These are phyloP conservation scores for Arctia plantaginis DNA, from an alignment of 2,888 invertebrate species.

Conservation along the genomic window DNA sequence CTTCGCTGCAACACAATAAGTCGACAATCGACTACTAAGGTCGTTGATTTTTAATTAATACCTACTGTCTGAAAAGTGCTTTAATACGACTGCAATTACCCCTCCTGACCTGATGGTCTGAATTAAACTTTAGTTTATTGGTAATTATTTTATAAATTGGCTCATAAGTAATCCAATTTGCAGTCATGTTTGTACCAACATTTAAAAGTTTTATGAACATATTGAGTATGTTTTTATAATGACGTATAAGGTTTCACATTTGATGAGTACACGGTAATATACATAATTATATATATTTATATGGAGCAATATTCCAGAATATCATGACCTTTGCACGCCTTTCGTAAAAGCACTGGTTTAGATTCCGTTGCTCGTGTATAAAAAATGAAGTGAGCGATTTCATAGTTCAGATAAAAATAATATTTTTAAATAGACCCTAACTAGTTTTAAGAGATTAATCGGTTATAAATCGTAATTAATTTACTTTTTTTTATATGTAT, in stretches of 20 bases:
- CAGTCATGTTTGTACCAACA: not conserved
- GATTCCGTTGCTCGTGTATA: not conserved
- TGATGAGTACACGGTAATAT: not conserved
- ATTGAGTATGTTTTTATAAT: not conserved
- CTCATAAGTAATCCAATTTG: not conserved
- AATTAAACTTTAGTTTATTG: not conserved
- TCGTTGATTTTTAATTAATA: not conserved
- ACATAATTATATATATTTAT: not conserved
- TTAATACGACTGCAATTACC: too few species aligned
- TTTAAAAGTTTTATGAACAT: too few species aligned
- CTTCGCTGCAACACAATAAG: not conserved
- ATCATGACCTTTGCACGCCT: not conserved
- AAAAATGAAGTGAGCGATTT: not conserved
- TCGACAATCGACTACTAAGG: not conserved
- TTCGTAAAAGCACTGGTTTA: not conserved
- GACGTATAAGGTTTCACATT: not conserved
- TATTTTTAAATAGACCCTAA: not conserved
- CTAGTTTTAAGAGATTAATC: slow-evolving; percentile 17
- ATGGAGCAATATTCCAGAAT: not conserved
- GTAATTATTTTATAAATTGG: not conserved
- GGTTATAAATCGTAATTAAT: slow-evolving; percentile 26
- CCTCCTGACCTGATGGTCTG: not conserved
- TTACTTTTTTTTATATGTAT: slow-evolving; percentile 34
- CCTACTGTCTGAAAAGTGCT: not conserved
- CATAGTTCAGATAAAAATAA: not conserved